Evolutionary conservation across 1,140 invertebrate species (phyloP).

Genomic region (Drosophila murphyi): DNA sequence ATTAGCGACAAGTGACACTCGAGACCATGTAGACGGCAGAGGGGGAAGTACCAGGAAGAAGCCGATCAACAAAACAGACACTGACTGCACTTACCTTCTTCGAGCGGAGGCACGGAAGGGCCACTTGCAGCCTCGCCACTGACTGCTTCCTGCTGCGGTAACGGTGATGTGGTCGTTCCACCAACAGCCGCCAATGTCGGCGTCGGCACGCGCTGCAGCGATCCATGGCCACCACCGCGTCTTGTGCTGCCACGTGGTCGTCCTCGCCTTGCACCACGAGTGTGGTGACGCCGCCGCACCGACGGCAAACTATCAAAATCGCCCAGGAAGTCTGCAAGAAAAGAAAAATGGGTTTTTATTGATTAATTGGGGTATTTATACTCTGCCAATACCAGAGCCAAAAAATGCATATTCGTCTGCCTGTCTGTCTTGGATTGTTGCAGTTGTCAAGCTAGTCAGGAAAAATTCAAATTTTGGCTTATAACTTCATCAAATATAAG

Average conservation of each 20-base stretch:
- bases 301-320: conserved; percentile 72
- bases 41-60: conserved; percentile 21
- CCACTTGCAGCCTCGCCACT: conserved; percentile 52
- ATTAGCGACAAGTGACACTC: conserved; percentile 81
- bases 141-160: conserved; percentile 66
- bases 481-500: no score
- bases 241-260: conserved; percentile 88
- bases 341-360: conserved; percentile 70
- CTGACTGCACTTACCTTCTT: conserved; percentile 64
- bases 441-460: no score
- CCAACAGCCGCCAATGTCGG: conserved; percentile 46
- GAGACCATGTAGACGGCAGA: conserved; percentile 20
- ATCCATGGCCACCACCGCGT: conserved; percentile 78
- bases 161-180: conserved; percentile 42
- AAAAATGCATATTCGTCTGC: background rate
- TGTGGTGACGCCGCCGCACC: conserved; percentile 85
- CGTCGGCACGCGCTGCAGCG: conserved; percentile 71
- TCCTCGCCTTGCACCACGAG: conserved; percentile 88
- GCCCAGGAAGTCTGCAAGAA: conserved; percentile 73
- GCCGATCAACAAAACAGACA: conserved; percentile 15
- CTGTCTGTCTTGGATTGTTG: no score
- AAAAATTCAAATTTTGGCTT: no score
- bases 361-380: conserved; percentile 68
- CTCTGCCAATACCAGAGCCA: background rate
- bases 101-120: conserved; percentile 27